Evolutionary conservation across 35 echinoderm and acorn worm species (phyloP), one percentile per base, ranked within the genome.

Genomic region (Chiridota heheva): DNA sequence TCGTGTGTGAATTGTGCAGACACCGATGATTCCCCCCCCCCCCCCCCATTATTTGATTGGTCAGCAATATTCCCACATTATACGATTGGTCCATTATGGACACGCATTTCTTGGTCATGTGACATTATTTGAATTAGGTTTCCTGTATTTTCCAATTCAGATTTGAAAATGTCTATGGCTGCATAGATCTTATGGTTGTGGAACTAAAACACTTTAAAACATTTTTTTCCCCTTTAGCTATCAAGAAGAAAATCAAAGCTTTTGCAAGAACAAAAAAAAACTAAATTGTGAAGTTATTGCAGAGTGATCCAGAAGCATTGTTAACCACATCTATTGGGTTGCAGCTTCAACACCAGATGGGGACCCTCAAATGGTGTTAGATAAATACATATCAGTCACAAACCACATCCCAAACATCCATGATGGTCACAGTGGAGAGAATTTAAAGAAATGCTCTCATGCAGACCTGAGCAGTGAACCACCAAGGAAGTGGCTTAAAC

Each of bases 321-420:
- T 10, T 1, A 87, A 77, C 46, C 84, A 87, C 30, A 2, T 87
- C 0, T 87, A 86, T 33, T 86, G 82, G 82, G 15, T 22, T 18
- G 82, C 82, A 29, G 70, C 70, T 1, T 86, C 82, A 20, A 86
- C 82, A 58, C 43, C 82, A 15, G 82, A 84, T 76, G 82, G 82
- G 1, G 41, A 86, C 43, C n/a, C 49, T 7, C 69, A 60, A n/a
- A 33, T 62, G 20, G 76, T 86, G 26, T 12, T 63, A 2, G 82
- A 30, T 2, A 76, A 86, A 42, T 86, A n/a, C 13, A 37, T 36
- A 42, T 86, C 69, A 17, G 24, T 76, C 0, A 28, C 30, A 15
- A 86, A 86, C 70, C 82, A 86, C 40, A 22, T 86, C 0, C 46
- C 61, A 27, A 61, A 86, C 33, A 1, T 58, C 15, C 82, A 85